Base-by-base conservation (phyloP, 2,113 vertebrate genomes). In the Psittacula cyanocephala region DNA sequence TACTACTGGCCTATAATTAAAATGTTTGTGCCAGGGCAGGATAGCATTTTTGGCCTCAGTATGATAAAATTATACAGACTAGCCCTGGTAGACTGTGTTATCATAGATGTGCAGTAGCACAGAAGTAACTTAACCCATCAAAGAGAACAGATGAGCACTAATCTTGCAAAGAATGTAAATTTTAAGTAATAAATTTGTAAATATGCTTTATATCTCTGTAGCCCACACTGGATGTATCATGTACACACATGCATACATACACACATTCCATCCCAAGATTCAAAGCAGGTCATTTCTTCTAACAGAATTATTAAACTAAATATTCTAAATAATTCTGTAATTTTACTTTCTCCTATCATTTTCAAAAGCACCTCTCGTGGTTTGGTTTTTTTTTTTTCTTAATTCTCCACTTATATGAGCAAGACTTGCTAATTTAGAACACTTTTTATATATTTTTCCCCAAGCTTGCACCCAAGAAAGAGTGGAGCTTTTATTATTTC, bases 1-100 rank as follows among this genome's bases (percentile, higher is more conserved):
- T 81, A 46, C 29, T 57, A 23, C 41, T 62, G 18, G 37, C 10
- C 82, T 95, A 94, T 91, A 96, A 96, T 95, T 96, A 90, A 93
- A 90, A 94, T 60, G 46, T 69, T 65, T 72, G 80, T 94, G 91
- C 52, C 82, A 71, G 43, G 76, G 23, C 27, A 67, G 87, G 91
- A 94, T 95, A 94, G 72, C 35, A 13, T 64, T 93, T 91, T 91
- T 95, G 70, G 91, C 31, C 55, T 71, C 3, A 0, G 37, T 47
- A 6, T 71, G 88, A 93, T 90, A 94, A 96, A 83, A 74, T 77
- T 53, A 53, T 64, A 78, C 43, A 81, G 76, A 77, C 24, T 55
- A 79, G 35, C 46, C 19, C 59, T 55, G 83, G n/a, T 17, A 39
- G 25, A 53, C 72, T 69, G 29, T 0, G 37, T 86, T 96, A 96